phyloP scores from a whole-genome alignment of 2,888 invertebrate species.

The Synergus umbraculus region DNA sequence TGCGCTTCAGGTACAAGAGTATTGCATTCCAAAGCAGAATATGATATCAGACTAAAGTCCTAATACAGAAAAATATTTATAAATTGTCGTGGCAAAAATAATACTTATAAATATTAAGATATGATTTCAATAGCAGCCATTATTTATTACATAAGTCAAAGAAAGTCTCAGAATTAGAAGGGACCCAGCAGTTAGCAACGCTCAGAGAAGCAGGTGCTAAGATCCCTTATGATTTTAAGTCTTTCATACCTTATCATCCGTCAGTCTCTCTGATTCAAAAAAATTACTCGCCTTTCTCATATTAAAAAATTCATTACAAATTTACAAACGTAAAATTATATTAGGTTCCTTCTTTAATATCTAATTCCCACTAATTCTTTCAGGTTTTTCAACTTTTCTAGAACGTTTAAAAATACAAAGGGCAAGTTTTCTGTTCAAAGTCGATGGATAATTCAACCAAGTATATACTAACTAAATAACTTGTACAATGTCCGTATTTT shows the following conservation, averaged over 20 bases:
- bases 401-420: neutral
- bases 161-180: neutral
- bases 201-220: too few relatives aligned
- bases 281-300: neutral
- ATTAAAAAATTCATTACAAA: neutral
- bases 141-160: neutral
- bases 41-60: slow-evolving; percentile 8
- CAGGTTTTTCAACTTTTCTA: neutral
- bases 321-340: neutral
- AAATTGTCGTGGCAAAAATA: slow-evolving; percentile 2
- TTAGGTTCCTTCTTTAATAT: too few relatives aligned
- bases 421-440: neutral
- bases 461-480: neutral
- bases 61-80: slow-evolving; percentile 22
- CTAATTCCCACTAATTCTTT: too few relatives aligned
- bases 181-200: too few relatives aligned
- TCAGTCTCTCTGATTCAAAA: slow-evolving; percentile 1
- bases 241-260: neutral
- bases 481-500: neutral
- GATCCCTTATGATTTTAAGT: too few relatives aligned
- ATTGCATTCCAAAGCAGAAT: slow-evolving; percentile 34
- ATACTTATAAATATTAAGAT: neutral
- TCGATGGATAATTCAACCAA: neutral
- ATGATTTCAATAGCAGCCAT: slow-evolving; percentile 2
- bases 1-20: slow-evolving; percentile 36